Conservation (phyloP, 2,113 vertebrate species). For the Uria aalge region DNA sequence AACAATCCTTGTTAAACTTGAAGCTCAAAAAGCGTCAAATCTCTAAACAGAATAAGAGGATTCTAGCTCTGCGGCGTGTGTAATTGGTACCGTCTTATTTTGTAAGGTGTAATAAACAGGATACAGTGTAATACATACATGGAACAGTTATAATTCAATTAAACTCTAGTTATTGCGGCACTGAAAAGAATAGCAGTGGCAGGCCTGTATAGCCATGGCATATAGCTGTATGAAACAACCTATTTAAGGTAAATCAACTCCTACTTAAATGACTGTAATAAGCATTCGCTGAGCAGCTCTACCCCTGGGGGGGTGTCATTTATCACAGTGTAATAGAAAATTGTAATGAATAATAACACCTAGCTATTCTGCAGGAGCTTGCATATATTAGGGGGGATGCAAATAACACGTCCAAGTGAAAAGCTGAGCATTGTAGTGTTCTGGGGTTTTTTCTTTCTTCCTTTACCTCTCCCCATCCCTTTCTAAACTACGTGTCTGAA, state of each 20-base stretch:
- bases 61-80: background rate
- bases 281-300: constrained; percentile 78
- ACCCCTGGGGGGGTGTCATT: constrained; percentile 90
- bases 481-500: background rate
- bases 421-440: background rate
- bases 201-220: constrained; percentile 71
- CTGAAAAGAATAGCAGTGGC: constrained; percentile 77
- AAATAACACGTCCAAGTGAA: constrained; percentile 9
- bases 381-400: constrained; percentile 54
- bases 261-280: constrained; percentile 92
- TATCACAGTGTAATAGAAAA: constrained; percentile 92
- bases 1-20: constrained; percentile 11
- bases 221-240: constrained; percentile 85
- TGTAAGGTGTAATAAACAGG: constrained; percentile 78
- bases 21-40: constrained; percentile 23
- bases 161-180: constrained; percentile 78
- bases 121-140: constrained; percentile 77
- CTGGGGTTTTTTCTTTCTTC: background rate
- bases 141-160: constrained; percentile 89
- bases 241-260: constrained; percentile 94
- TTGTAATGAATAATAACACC: constrained; percentile 91
- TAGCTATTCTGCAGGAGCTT: constrained; percentile 60
- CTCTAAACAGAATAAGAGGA: constrained; percentile 27
- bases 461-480: background rate
- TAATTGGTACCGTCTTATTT: constrained; percentile 76